A percentile compares a stretch with the other conserved stretches of the same genome.
phyloP scores from a whole-genome alignment of 2,113 vertebrate species.

The Hemiscyllium ocellatum region DNA sequence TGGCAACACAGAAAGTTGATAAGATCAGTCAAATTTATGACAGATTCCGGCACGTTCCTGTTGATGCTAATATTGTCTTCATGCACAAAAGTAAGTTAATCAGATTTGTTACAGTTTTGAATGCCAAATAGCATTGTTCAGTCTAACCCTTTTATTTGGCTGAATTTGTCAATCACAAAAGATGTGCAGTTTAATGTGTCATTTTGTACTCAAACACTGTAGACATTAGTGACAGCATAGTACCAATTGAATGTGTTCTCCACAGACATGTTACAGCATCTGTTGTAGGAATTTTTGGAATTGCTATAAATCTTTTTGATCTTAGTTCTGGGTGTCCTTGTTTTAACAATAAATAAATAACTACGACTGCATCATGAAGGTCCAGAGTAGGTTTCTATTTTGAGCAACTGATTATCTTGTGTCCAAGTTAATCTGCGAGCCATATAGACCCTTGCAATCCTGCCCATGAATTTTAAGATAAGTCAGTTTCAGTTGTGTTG shows the following conservation, averaged over 20 bases:
- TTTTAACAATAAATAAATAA: neutral
- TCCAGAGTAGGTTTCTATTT: neutral
- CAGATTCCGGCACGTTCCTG: neutral
- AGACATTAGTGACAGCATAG: neutral
- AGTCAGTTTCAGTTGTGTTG: neutral
- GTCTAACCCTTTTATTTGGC: neutral
- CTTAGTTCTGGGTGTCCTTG: neutral
- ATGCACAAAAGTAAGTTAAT: conserved; percentile 23
- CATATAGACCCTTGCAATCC: neutral
- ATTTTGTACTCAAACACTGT: neutral
- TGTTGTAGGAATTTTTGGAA: neutral
- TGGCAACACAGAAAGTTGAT: neutral
- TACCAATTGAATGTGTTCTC: neutral
- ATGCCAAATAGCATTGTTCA: neutral
- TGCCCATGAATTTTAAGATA: neutral
- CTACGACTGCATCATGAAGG: neutral
- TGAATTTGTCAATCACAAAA: neutral
- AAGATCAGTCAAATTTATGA: neutral
- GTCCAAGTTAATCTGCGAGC: neutral
- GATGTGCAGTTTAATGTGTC: neutral
- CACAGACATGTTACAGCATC: neutral
- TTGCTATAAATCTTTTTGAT: neutral
- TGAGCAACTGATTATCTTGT: neutral
- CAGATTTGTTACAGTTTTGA: neutral
- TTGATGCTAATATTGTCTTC: conserved; percentile 14